Evolutionary conservation across 2,113 vertebrate species (phyloP).

Genomic region (Gavia stellata): DNA sequence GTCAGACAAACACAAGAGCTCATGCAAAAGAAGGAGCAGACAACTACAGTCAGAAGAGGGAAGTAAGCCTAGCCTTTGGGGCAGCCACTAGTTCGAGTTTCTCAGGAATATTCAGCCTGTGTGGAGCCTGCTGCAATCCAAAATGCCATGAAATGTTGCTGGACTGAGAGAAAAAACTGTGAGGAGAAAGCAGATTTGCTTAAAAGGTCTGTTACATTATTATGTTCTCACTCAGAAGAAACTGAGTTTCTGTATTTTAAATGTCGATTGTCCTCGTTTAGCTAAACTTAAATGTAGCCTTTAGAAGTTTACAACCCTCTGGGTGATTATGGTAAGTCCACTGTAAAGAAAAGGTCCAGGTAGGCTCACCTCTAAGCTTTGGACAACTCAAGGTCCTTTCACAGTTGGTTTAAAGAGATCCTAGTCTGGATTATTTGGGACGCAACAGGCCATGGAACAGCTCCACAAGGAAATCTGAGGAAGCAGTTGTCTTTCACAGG

Average conservation of each 20-base stretch:
- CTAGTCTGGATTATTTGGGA: neutral
- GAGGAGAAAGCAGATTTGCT: neutral
- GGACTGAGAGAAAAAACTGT: neutral
- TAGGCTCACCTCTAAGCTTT: neutral
- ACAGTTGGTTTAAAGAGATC: neutral
- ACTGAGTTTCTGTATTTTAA: neutral
- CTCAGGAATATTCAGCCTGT: neutral
- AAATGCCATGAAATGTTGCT: neutral
- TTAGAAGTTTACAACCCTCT: neutral
- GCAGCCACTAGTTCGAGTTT: neutral
- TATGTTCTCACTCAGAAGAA: neutral
- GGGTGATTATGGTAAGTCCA: neutral
- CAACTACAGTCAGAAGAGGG: neutral
- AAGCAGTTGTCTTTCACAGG: neutral
- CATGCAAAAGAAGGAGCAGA: neutral
- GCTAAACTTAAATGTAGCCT: neutral
- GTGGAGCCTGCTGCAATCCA: slow-evolving; percentile 6
- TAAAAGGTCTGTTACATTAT: neutral
- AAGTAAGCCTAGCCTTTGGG: slow-evolving; percentile 29
- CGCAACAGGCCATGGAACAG: neutral
- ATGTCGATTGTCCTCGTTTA: neutral
- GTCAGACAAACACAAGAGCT: neutral
- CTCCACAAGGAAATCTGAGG: neutral
- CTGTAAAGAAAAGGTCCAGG: neutral
- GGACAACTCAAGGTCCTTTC: neutral